A percentile compares a stretch with the other conserved stretches of the same genome.
Conservation (phyloP, 2,888 invertebrate genomes). For the Labia minor region DNA sequence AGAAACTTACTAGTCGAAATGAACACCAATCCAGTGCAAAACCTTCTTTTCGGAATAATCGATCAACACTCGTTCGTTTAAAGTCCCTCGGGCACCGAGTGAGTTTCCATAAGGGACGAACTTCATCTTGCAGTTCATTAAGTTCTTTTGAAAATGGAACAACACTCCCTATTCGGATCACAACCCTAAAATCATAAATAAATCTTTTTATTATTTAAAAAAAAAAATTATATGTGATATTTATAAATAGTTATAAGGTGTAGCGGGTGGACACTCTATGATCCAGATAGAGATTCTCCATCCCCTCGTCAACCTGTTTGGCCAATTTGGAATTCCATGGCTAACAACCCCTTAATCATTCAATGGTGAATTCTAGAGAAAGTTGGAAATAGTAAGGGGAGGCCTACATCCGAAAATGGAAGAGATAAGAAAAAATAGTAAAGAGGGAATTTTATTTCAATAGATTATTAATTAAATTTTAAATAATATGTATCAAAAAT, state of each 20-base stretch:
- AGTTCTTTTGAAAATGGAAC: slow-evolving; percentile 59
- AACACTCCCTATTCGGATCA: slow-evolving; percentile 69
- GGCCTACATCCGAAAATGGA: no score
- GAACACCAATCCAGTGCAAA: slow-evolving; percentile 82
- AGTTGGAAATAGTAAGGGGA: no score
- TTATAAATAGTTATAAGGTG: background rate
- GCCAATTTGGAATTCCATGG: no score
- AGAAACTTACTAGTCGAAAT: slow-evolving; percentile 58
- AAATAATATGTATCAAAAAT: no score
- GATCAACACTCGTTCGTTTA: slow-evolving; percentile 75
- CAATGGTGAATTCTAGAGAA: no score
- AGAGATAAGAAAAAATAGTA: no score
- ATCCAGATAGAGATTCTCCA: background rate
- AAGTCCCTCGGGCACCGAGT: slow-evolving; percentile 69
- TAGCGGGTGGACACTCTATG: no score
- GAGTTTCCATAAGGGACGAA: slow-evolving; percentile 65
- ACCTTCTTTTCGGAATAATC: slow-evolving; percentile 65
- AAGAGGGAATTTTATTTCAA: no score
- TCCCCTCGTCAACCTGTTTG: no score
- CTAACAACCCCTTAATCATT: no score
- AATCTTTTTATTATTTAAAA: background rate
- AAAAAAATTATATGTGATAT: background rate
- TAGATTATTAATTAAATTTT: no score
- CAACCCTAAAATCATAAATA: slow-evolving; percentile 52
- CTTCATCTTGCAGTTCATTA: slow-evolving; percentile 62